Base-by-base conservation (phyloP, 1,140 invertebrate genomes). In the Drosophila baimaii region DNA sequence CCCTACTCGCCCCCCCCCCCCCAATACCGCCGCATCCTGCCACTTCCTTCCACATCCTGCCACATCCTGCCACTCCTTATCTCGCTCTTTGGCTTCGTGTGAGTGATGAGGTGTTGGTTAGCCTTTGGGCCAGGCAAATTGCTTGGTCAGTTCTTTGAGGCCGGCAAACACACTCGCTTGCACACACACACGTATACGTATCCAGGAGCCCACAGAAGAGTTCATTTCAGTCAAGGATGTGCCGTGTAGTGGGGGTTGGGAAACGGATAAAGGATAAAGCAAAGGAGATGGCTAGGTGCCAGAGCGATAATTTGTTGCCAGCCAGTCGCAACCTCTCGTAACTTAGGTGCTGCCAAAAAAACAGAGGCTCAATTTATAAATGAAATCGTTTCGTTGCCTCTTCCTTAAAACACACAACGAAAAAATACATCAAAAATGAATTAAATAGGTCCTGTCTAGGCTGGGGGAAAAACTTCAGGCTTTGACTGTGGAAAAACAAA, bases 41-140 rank as follows among this genome's bases (percentile, higher is more conserved):
- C 13, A 37, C 35, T 15, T 46, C 21, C 31, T 15, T 27, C 39
- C 31, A 21, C 33, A 54, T 52, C 29, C 39, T 15, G 25, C 37
- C 41, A 23, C 64, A 25, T 69, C 51, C n/a, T 33, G 13, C 15
- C 27, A 13, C 31, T 43, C 33, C 37, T 39, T 68, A 68, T 68
- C 64, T 51, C 65, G 44, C 69, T 71, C 65, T 39, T 71, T 49
- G 41, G 68, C 27, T 57, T 29, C 56, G 68, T 61, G 64, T 78
- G 76, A 78, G 65, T 70, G 74, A 78, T 78, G 76, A 78, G 76
- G 76, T 78, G 76, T 78, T 78, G 75, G 75, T 58, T 78, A 64
- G 75, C 76, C 74, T 72, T 78, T 78, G 66, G 57, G 75, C 57
- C 66, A 61, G 65, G 75, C 65, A 77, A 77, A 77, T 77, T 77